A percentile compares a stretch with the other conserved stretches of the same genome.
These are phyloP conservation scores for Eupeodes latifasciatus DNA, from an alignment of 2,888 invertebrate species.

Conservation along the genomic window DNA sequence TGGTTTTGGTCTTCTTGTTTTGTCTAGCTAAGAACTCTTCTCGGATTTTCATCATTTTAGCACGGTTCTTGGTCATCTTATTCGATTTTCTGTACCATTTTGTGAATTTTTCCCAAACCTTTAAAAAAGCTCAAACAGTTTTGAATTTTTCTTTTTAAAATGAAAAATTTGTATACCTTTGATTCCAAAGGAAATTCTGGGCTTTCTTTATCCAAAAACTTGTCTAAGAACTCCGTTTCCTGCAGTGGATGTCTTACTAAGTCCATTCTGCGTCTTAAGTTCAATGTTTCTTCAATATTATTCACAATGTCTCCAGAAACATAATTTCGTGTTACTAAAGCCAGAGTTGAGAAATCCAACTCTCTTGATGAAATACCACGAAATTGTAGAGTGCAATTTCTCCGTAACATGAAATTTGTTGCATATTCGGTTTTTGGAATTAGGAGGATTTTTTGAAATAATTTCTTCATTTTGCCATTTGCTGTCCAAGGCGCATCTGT, in stretches of 20 bases:
- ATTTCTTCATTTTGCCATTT: slow-evolving; percentile 79
- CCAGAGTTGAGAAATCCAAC: slow-evolving; percentile 79
- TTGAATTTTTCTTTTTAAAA: not conserved
- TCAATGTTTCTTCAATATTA: slow-evolving; percentile 79
- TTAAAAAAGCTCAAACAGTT: not conserved
- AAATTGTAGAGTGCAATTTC: slow-evolving; percentile 79
- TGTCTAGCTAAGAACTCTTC: slow-evolving; percentile 20
- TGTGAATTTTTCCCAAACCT: slow-evolving; percentile 69
- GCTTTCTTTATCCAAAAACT: slow-evolving; percentile 77
- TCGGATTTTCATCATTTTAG: slow-evolving; percentile 52
- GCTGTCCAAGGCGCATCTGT: slow-evolving; percentile 86
- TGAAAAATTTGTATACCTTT: slow-evolving; percentile 77
- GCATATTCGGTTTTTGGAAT: slow-evolving; percentile 83
- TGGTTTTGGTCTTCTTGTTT: slow-evolving; percentile 15
- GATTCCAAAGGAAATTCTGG: slow-evolving; percentile 79
- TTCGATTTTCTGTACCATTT: slow-evolving; percentile 71
- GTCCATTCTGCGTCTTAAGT: slow-evolving; percentile 79
- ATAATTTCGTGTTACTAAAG: slow-evolving; percentile 81
- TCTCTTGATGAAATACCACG: slow-evolving; percentile 75
- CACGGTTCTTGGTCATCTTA: slow-evolving; percentile 68
- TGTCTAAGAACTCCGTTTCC: slow-evolving; percentile 80
- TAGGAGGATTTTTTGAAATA: slow-evolving; percentile 81
- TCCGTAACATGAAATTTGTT: slow-evolving; percentile 81
- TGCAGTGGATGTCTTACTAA: slow-evolving; percentile 77
- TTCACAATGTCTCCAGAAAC: slow-evolving; percentile 82